Percentiles rank a stretch among this genome's conserved stretches.
These are phyloP conservation scores for Progne subis DNA, from an alignment of 2,113 vertebrate species.

Conservation along the genomic window DNA sequence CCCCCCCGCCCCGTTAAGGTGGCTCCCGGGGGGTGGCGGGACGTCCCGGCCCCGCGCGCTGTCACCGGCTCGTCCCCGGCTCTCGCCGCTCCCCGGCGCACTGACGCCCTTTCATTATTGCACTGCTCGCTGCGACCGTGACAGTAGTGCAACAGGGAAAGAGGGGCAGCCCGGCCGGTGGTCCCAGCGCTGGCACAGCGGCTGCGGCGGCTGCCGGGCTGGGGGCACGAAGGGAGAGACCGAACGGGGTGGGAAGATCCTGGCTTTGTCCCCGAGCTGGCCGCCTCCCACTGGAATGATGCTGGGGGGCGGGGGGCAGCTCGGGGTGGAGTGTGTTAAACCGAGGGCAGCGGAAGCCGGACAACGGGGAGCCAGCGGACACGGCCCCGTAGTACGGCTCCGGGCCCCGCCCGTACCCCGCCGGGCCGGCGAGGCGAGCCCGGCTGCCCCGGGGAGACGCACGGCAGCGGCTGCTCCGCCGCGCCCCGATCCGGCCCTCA, in stretches of 20 bases:
- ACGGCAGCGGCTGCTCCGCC: neutral
- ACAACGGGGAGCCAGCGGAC: neutral
- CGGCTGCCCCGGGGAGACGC: neutral
- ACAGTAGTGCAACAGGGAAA: constrained; percentile 97
- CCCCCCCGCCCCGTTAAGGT: neutral
- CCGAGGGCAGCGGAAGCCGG: neutral
- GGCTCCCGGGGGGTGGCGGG: neutral
- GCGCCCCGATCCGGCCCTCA: constrained; percentile 34
- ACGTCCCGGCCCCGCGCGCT: neutral
- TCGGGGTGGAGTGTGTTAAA: neutral
- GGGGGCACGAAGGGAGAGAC: neutral
- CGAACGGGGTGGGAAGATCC: neutral
- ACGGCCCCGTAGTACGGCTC: neutral
- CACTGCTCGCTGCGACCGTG: constrained; percentile 86
- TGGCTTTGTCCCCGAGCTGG: neutral
- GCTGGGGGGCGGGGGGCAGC: neutral
- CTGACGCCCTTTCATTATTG: constrained; percentile 96
- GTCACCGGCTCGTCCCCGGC: neutral
- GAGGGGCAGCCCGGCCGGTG: constrained; percentile 82
- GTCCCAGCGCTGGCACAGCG: constrained; percentile 19
- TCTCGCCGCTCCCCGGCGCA: constrained; percentile 65
- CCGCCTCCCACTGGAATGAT: neutral
- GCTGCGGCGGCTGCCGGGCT: neutral
- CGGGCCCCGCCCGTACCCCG: too few species aligned
- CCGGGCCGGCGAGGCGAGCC: neutral